Evolutionary conservation across 2,113 vertebrate species (phyloP), one percentile per base, ranked within the genome.

Genomic region (Eleginops maclovinus): DNA sequence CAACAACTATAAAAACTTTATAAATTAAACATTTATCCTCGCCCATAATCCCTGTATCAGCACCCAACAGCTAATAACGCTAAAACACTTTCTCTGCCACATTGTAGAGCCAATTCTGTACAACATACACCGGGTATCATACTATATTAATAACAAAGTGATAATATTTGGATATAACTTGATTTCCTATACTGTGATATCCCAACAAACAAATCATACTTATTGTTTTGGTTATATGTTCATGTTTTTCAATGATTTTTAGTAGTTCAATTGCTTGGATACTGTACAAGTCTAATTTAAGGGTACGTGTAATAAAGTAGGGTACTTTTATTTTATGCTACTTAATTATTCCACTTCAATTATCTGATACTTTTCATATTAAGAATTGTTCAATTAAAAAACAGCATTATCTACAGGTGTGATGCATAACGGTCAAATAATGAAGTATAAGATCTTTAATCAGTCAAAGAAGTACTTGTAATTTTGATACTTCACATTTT

Each of bases 11-110:
- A 89, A 88, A 79, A 79, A 68, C 40, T 63, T 53, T 47, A 84
- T 73, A 83, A 83, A 90, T 88, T 61, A 74, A 88, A 66, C 53
- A 86, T 77, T 75, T 72, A 89, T 83, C 65, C 24, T 22, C 10
- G 9, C 47, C 73, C 47, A 58, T 74, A 84, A 85, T 84, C 70
- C 28, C 69, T 31, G 65, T 36, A 36, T 47, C 51, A 13, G 28
- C 64, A 70, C 17, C 61, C 50, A 54, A 50, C 12, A 43, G 51
- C 75, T 82, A 80, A 84, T 77, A 79, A 63, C 7, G 16, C 41
- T 85, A 67, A 85, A 84, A 65, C 19, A 58, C 24, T 62, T 16
- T 54, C 59, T 56, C 51, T 61, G 53, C 44, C 51, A 58, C 43
- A n/a, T n/a, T 54, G 8, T 28, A 63, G 43, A 16, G 13, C 40